A percentile compares a stretch with the other conserved stretches of the same genome.
Conservation (phyloP, 2,888 invertebrate species). For the Eristalis arbustorum region DNA sequence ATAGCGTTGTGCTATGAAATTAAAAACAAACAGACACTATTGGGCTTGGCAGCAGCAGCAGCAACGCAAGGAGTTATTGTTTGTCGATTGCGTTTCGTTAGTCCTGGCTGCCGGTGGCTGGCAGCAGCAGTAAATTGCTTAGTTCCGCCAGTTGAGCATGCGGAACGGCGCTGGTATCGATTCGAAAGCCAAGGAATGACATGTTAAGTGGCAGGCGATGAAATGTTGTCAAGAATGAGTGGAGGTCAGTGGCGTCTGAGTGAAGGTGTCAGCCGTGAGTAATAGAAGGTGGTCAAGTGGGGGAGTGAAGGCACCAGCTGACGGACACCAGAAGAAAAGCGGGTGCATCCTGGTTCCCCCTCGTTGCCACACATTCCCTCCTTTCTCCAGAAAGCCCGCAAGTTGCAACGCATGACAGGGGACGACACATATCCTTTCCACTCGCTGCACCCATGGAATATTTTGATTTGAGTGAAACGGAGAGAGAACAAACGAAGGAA, state of each 20-base stretch:
- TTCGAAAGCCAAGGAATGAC: constrained; percentile 16
- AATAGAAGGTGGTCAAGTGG: too few relatives aligned
- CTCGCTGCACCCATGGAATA: neutral
- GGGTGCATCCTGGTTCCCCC: too few relatives aligned
- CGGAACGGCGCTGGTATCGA: constrained; percentile 22
- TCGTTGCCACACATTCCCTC: neutral
- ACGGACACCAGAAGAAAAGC: too few relatives aligned
- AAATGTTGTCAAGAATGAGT: neutral
- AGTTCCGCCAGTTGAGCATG: constrained; percentile 46
- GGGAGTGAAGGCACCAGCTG: too few relatives aligned
- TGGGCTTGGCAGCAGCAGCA: neutral
- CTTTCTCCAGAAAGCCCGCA: neutral
- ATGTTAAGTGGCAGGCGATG: neutral
- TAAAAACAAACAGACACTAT: constrained; percentile 56
- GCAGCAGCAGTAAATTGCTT: constrained; percentile 21
- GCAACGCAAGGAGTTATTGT: constrained; percentile 15
- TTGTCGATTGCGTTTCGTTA: constrained; percentile 41
- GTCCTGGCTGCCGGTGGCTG: neutral
- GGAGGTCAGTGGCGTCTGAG: neutral
- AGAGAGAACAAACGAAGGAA: neutral
- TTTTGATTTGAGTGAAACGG: neutral
- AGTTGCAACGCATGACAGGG: neutral
- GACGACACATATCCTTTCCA: neutral
- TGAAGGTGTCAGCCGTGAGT: too few relatives aligned
- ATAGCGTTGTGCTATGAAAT: constrained; percentile 47